phyloP scores from a whole-genome alignment of 1,140 invertebrate species.

The Helicoverpa armigera region DNA sequence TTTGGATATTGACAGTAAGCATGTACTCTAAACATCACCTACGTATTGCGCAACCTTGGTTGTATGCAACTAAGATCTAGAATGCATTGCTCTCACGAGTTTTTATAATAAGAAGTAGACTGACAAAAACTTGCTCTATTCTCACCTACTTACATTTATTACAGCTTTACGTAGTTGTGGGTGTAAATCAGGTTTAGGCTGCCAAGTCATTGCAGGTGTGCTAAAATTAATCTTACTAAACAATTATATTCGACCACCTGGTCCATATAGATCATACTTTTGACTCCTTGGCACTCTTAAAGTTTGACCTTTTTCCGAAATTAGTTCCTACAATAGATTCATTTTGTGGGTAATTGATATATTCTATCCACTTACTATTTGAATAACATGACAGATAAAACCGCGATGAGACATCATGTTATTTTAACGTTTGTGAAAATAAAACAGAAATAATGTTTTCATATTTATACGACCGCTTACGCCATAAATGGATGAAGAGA shows the following conservation, averaged over 20 bases:
- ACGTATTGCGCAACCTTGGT: not conserved
- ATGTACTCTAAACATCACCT: not conserved
- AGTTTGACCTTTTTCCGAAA: too few species aligned
- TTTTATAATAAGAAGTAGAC: slow-evolving; percentile 14
- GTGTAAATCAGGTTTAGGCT: not conserved
- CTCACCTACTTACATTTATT: not conserved
- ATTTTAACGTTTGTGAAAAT: too few species aligned
- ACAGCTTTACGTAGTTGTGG: not conserved
- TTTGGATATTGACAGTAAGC: not conserved
- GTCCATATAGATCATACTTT: not conserved
- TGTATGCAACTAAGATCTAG: not conserved
- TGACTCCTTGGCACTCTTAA: not conserved
- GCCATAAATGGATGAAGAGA: too few species aligned
- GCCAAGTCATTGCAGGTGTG: not conserved
- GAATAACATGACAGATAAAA: too few species aligned
- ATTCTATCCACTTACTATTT: too few species aligned
- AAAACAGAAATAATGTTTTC: too few species aligned
- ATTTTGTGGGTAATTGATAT: too few species aligned
- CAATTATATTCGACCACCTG: slow-evolving; percentile 7
- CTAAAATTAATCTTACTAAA: not conserved
- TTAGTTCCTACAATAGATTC: too few species aligned
- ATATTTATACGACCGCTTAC: too few species aligned
- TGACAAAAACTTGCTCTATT: slow-evolving; percentile 21
- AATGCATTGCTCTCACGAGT: slow-evolving; percentile 8
- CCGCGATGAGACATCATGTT: too few species aligned